phyloP scores from a whole-genome alignment of 2,888 invertebrate species.

The Flexamia atlantica region DNA sequence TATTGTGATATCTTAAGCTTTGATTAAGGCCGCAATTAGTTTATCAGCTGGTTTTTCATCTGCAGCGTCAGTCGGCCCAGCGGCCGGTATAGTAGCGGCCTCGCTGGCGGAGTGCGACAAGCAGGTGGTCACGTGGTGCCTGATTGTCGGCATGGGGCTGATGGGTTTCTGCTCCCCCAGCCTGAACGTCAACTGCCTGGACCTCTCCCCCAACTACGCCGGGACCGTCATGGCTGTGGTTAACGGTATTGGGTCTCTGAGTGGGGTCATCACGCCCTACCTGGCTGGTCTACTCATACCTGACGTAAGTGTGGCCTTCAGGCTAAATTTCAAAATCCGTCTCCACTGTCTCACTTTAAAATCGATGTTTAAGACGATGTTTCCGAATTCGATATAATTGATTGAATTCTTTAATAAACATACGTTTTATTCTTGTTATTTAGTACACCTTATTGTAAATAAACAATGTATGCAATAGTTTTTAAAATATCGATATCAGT shows the following conservation, averaged over 20 bases:
- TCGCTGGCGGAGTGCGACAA: constrained; percentile 83
- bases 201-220: constrained; percentile 82
- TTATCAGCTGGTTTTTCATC: too few relatives aligned
- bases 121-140: constrained; percentile 78
- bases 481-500: too few relatives aligned
- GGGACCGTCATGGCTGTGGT: constrained; percentile 81
- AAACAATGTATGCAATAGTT: too few relatives aligned
- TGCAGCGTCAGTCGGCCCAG: constrained; percentile 81
- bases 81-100: constrained; percentile 81
- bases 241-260: constrained; percentile 79
- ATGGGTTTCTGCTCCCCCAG: constrained; percentile 85
- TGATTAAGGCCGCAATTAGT: too few relatives aligned
- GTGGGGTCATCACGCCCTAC: constrained; percentile 80
- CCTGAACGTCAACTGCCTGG: constrained; percentile 83
- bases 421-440: too few relatives aligned
- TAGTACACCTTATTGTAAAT: too few relatives aligned
- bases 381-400: too few relatives aligned
- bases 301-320: constrained; percentile 72
- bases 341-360: too few relatives aligned
- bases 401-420: too few relatives aligned
- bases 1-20: too few relatives aligned
- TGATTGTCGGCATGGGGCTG: constrained; percentile 82
- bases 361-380: too few relatives aligned
- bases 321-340: too few relatives aligned
- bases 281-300: constrained; percentile 78